Conservation (phyloP, 1,140 invertebrate species). For the Drosophila novamexicana region DNA sequence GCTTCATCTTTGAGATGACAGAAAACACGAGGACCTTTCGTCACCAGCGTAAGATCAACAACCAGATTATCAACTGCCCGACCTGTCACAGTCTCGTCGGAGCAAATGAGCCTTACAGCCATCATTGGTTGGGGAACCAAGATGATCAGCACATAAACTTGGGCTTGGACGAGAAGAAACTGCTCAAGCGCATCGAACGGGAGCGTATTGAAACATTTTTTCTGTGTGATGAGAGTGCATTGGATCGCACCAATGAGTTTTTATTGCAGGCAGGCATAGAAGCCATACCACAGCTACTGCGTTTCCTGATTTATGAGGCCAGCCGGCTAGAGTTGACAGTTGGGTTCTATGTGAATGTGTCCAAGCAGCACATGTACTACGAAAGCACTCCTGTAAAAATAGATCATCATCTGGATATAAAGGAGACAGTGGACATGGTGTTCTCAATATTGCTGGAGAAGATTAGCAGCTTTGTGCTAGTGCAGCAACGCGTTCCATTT, state of each 20-base stretch:
- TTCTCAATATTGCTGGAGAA: slow-evolving; percentile 62
- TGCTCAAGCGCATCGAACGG: slow-evolving; percentile 49
- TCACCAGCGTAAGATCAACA: slow-evolving; percentile 47
- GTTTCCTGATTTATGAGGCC: slow-evolving; percentile 53
- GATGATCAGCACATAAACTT: slow-evolving; percentile 39
- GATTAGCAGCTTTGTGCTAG: slow-evolving; percentile 51
- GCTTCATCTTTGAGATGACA: slow-evolving; percentile 49
- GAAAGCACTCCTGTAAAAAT: slow-evolving; percentile 48
- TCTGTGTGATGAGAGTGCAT: slow-evolving; percentile 56
- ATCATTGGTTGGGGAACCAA: slow-evolving; percentile 45
- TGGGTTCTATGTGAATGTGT: slow-evolving; percentile 61
- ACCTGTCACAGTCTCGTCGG: slow-evolving; percentile 44
- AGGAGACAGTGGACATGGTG: slow-evolving; percentile 59
- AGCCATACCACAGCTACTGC: slow-evolving; percentile 54
- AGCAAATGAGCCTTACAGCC: slow-evolving; percentile 47
- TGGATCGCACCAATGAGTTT: slow-evolving; percentile 49
- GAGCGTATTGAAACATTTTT: slow-evolving; percentile 54
- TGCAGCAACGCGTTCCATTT: slow-evolving; percentile 31
- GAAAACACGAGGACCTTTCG: slow-evolving; percentile 42
- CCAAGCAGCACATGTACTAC: slow-evolving; percentile 44
- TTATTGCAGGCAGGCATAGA: slow-evolving; percentile 60
- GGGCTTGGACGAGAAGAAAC: slow-evolving; percentile 17
- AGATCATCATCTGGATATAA: slow-evolving; percentile 56
- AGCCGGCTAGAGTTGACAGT: slow-evolving; percentile 42
- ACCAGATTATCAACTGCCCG: slow-evolving; percentile 31